Percentiles rank a stretch among this genome's conserved stretches.
These are phyloP conservation scores for Centroberyx gerrardi DNA, from an alignment of 2,797 vertebrate genomes.

Conservation along the genomic window DNA sequence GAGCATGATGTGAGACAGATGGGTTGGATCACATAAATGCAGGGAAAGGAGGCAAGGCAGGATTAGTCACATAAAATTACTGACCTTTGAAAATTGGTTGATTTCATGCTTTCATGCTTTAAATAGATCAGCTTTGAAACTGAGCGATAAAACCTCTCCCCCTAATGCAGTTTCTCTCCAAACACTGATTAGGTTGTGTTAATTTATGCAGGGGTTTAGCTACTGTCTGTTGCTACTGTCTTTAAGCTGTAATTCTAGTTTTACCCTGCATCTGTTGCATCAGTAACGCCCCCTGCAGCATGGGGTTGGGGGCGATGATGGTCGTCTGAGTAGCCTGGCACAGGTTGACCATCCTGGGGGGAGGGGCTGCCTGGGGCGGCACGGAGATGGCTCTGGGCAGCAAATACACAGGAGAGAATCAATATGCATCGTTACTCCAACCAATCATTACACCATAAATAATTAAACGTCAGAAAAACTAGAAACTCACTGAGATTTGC, in stretches of 20 bases:
- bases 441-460: too few species aligned
- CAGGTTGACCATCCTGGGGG: conserved; percentile 89
- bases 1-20: conserved; percentile 10
- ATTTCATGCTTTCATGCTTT: too few species aligned
- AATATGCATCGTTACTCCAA: not conserved
- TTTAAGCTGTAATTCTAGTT: not conserved
- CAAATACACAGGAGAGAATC: conserved; percentile 25
- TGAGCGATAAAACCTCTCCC: not conserved
- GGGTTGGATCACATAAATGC: not conserved
- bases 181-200: too few species aligned
- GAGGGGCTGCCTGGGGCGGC: conserved; percentile 72
- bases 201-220: not conserved
- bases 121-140: too few species aligned
- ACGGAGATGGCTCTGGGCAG: conserved; percentile 74
- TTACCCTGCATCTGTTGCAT: conserved; percentile 96
- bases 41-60: not conserved
- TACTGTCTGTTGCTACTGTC: not conserved
- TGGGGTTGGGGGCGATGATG: conserved; percentile 92
- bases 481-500: too few species aligned
- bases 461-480: not conserved
- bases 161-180: not conserved
- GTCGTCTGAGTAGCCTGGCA: conserved; percentile 89
- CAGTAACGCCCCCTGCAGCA: conserved; percentile 95
- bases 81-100: too few species aligned
- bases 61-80: not conserved